Conservation (phyloP, 2,113 vertebrate genomes). For the Fregetta grallaria region DNA sequence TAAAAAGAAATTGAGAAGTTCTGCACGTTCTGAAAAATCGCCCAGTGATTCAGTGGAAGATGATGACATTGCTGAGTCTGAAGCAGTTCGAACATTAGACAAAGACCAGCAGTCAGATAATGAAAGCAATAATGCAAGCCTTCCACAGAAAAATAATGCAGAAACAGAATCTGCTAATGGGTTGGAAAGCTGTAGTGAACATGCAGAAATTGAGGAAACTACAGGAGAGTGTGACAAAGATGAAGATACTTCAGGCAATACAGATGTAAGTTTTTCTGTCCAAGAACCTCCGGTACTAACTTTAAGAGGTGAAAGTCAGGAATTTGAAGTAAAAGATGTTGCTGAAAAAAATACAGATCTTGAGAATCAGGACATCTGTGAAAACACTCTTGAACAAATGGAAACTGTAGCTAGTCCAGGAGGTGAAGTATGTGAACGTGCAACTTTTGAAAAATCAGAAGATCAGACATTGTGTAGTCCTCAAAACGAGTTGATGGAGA, state of each 20-base stretch:
- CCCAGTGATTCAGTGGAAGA: constrained; percentile 74
- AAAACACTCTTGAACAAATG: constrained; percentile 17
- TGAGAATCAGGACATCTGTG: not conserved
- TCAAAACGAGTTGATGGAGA: constrained; percentile 1
- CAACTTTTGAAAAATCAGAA: not conserved
- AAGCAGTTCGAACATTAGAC: constrained; percentile 31
- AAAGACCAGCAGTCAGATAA: constrained; percentile 57
- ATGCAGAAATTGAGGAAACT: constrained; percentile 10
- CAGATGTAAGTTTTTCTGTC: not conserved
- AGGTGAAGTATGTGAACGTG: not conserved
- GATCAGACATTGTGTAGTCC: not conserved
- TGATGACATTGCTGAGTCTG: constrained; percentile 68
- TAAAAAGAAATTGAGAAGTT: constrained; percentile 82
- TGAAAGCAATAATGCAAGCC: constrained; percentile 25
- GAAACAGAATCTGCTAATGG: constrained; percentile 61
- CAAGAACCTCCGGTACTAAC: constrained; percentile 3
- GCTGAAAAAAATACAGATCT: not conserved
- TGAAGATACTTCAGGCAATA: not conserved
- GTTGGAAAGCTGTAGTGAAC: constrained; percentile 53
- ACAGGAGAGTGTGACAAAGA: not conserved
- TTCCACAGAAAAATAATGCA: not conserved
- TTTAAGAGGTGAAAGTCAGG: not conserved
- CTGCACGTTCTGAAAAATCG: constrained; percentile 64
- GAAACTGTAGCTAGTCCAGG: not conserved
- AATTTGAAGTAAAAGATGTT: not conserved